phyloP scores from a whole-genome alignment of 2,888 invertebrate genomes.

The Pardosa pseudoannulata region DNA sequence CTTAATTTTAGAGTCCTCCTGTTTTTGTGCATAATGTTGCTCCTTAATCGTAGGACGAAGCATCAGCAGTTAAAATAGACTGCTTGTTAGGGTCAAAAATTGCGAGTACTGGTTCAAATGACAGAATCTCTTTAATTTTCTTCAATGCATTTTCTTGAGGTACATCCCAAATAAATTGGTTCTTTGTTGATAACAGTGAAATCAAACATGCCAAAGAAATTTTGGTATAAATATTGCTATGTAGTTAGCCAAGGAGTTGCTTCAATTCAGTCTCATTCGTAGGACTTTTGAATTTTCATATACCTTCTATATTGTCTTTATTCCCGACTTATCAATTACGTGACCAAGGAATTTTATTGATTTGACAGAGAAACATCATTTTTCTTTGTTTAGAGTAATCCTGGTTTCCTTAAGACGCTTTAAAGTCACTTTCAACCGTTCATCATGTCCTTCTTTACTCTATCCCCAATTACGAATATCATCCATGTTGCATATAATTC shows the following conservation, averaged over 20 bases:
- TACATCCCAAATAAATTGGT: background rate
- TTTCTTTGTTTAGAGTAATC: no score
- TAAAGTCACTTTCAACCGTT: no score
- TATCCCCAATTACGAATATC: no score
- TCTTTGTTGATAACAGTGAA: background rate
- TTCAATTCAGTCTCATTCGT: background rate
- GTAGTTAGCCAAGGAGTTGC: conserved; percentile 17
- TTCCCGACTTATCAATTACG: no score
- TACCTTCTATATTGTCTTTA: background rate
- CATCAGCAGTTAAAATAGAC: conserved; percentile 5
- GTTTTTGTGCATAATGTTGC: conserved; percentile 74
- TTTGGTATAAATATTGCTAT: background rate
- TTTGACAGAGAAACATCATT: no score
- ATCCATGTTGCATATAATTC: no score
- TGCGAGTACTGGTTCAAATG: conserved; percentile 7
- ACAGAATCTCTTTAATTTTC: background rate
- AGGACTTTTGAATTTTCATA: background rate
- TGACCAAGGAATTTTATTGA: no score
- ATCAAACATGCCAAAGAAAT: background rate
- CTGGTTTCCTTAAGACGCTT: no score
- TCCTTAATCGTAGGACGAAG: conserved; percentile 76
- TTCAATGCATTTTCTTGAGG: background rate
- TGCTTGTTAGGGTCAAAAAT: conserved; percentile 7
- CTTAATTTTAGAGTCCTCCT: background rate
- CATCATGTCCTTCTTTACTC: no score